Base-by-base conservation (phyloP, 2,888 invertebrate species). In the Meiosimyza decipiens region DNA sequence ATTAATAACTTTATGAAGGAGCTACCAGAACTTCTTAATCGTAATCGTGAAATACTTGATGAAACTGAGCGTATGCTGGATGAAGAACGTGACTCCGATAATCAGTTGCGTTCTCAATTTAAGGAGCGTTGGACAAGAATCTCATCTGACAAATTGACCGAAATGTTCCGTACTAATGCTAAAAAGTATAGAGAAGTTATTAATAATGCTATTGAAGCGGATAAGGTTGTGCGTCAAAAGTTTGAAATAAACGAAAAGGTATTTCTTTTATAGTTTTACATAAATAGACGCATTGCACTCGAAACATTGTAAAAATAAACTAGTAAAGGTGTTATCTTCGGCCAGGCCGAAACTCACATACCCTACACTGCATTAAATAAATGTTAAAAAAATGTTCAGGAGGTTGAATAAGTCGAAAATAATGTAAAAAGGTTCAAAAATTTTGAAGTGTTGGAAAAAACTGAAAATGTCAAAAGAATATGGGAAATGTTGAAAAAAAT, bases 11-110 rank as follows among this genome's bases (percentile, higher is more conserved):
- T 95, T 83, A 92, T 98, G 84, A 91, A 89, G 76, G 97, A 98
- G 83, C 89, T 99, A 78, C 99, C 99, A 0, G 95, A 95, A 75
- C 89, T 97, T 77, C 90, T 98, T 79, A 93, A 94, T 86, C 90
- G 99, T 76, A 99, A 99, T 88, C 92, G 92, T 77, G 96, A 99
- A 87, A 97, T 99, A 81, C 90, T 99, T 1, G 94, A 97, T 85
- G 99, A 99, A 91, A 90, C 93, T 70, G 94, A 94, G 80, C 89
- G 93, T 74, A 89, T 96, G 90, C 88, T 99, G 79, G 92, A 93
- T 81, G 98, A 98, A 86, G 99, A 99, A 88, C 93, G 93, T 78
- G 92, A 93, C 79, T 95, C 97, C 1, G 99, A 99, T 87, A 92
- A 92, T 80, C 92, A 95, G 82, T 89, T 99, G 78, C 91, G 95